Base-by-base conservation (phyloP, 2,113 vertebrate species). In the Turdus rufiventris region DNA sequence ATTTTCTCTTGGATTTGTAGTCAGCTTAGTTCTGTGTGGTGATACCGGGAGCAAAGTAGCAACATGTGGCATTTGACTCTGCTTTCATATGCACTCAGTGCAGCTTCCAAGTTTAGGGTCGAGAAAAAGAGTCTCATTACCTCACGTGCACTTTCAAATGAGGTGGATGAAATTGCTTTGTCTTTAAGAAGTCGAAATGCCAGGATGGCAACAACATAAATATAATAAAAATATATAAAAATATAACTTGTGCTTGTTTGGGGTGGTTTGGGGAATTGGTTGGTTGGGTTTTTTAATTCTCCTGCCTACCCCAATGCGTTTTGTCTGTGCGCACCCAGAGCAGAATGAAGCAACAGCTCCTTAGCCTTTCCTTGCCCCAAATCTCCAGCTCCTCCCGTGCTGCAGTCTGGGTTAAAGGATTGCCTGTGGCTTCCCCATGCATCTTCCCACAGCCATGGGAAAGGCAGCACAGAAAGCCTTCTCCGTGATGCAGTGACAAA, bases 401-500 rank as follows among this genome's bases (percentile, higher is more conserved):
- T n/a, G 14, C 2, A 9, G 17, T 4, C 56, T 2, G 36, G 18
- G 2, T 33, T 21, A 28, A 34, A 45, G 40, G 28, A 10, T 4
- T 5, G 28, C 0, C 1, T 14, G 21, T 20, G 7, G 20, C 42
- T 53, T 42, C 34, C 42, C 62, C 26, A 1, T 2, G 11, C 20
- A 19, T 28, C 42, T n/a, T 43, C 43, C 75, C 72, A 15, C 28
- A 10, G n/a, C 60, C 61, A 5, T 0, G 10, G 23, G 60, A 17
- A 43, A 45, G 54, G 78, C 58, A 16, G 23, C 1, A 3, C 3
- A 5, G 17, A 38, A 31, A 18, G 9, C 21, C 25, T 40, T 36
- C 19, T 9, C 7, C 8, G 2, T 0, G 8, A 24, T 20, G 10
- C 18, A 25, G 0, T 3, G 31, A 18, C 13, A 19, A 5, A 19